Evolutionary conservation across 92 coral and sea anemone species (phyloP).

Genomic region (Paragorgia papillata): DNA sequence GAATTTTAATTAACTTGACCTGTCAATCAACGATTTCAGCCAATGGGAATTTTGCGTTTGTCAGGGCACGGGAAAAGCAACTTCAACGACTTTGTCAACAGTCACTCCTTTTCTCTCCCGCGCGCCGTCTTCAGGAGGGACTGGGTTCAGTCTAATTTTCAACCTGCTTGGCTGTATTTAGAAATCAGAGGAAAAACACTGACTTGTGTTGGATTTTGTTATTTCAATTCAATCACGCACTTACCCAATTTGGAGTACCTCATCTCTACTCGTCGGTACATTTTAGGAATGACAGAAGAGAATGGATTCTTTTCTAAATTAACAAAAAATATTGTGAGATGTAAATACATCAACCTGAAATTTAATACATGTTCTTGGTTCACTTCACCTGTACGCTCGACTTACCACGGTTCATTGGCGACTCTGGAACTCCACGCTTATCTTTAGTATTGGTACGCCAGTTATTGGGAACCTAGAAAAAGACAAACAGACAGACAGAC

Average conservation of each 20-base stretch:
- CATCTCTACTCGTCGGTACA: slow-evolving; percentile 91
- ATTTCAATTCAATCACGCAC: slow-evolving; percentile 5
- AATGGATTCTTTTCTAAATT: slow-evolving; percentile 73
- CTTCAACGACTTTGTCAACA: too few relatives aligned
- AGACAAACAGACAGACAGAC: too few relatives aligned
- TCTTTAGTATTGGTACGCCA: slow-evolving; percentile 56
- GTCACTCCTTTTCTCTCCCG: too few relatives aligned
- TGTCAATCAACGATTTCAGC: too few relatives aligned
- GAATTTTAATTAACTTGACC: too few relatives aligned
- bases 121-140: too few relatives aligned
- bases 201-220: too few relatives aligned
- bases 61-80: too few relatives aligned
- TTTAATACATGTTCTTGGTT: not conserved
- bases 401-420: slow-evolving; percentile 93
- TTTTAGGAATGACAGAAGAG: slow-evolving; percentile 77
- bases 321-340: not conserved
- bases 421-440: slow-evolving; percentile 81
- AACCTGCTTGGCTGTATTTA: too few relatives aligned
- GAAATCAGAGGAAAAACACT: too few relatives aligned
- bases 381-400: not conserved
- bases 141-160: too few relatives aligned
- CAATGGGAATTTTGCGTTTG: too few relatives aligned
- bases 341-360: not conserved
- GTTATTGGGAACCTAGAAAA: slow-evolving; percentile 14
- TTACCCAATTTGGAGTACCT: slow-evolving; percentile 89